A percentile compares a stretch with the other conserved stretches of the same genome.
Conservation (phyloP, 2,113 vertebrate genomes). For the Nycticorax nycticorax region DNA sequence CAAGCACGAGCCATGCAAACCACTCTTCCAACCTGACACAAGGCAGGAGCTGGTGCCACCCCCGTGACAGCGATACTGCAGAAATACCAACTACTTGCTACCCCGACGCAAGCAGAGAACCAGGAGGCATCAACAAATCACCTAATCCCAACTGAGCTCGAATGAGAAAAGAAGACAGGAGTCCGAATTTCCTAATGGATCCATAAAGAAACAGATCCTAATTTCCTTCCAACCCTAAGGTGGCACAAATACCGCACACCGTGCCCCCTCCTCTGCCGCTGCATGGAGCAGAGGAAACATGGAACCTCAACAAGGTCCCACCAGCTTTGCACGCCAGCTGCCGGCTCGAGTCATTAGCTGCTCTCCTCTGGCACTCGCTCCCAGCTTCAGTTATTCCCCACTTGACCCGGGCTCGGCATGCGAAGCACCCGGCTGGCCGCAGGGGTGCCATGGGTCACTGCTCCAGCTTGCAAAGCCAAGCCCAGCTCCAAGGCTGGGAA, state of each 20-base stretch:
- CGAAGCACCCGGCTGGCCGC: fast-evolving
- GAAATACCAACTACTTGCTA: background rate
- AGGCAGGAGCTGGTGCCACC: background rate
- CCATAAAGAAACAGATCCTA: background rate
- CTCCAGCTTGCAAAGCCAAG: background rate
- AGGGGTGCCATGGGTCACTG: background rate
- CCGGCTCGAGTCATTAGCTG: fast-evolving
- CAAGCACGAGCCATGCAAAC: background rate
- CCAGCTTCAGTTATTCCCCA: fast-evolving
- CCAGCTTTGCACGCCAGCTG: background rate
- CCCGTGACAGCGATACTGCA: background rate
- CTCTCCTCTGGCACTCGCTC: background rate
- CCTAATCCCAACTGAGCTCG: background rate
- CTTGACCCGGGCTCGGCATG: fast-evolving
- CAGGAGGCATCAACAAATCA: background rate
- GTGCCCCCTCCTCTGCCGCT: background rate
- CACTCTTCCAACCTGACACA: fast-evolving
- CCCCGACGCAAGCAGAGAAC: background rate
- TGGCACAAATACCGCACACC: fast-evolving
- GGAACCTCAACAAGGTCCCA: background rate
- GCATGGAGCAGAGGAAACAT: fast-evolving
- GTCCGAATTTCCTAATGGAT: background rate
- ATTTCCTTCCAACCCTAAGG: background rate
- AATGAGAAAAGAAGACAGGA: background rate
- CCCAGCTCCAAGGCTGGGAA: background rate